These are phyloP conservation scores for Oplegnathus fasciatus DNA, from an alignment of 2,113 vertebrate species.

Conservation along the genomic window DNA sequence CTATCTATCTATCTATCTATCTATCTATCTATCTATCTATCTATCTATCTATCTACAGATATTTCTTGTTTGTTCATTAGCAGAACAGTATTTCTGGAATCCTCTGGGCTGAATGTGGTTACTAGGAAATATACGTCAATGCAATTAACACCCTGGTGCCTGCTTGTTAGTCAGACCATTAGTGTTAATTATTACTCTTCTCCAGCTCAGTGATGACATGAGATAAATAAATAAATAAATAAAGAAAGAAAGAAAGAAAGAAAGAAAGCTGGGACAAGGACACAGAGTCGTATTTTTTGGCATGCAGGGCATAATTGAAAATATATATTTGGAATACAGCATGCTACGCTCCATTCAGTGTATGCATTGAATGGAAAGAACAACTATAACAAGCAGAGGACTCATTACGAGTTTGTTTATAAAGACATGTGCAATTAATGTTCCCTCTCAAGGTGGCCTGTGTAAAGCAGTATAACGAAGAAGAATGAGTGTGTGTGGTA, in stretches of 20 bases:
- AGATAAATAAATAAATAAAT: slow-evolving; percentile 56
- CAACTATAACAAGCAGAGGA: not conserved
- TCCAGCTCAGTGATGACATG: slow-evolving; percentile 59
- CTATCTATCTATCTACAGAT: not conserved
- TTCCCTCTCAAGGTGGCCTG: slow-evolving; percentile 33
- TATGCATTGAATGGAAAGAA: slow-evolving; percentile 17
- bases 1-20: slow-evolving; percentile 21
- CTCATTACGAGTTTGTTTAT: slow-evolving; percentile 29
- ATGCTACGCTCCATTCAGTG: slow-evolving; percentile 15
- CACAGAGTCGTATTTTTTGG: slow-evolving; percentile 41
- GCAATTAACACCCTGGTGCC: slow-evolving; percentile 67
- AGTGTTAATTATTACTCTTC: slow-evolving; percentile 66
- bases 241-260: no score
- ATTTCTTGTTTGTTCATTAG: slow-evolving; percentile 18
- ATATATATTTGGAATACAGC: slow-evolving; percentile 26
- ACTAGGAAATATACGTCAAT: slow-evolving; percentile 64
- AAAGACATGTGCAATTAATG: slow-evolving; percentile 36
- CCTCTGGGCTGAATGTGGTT: slow-evolving; percentile 32
- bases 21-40: slow-evolving; percentile 1
- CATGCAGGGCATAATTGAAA: slow-evolving; percentile 21
- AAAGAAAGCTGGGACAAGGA: slow-evolving; percentile 43
- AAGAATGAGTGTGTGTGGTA: slow-evolving; percentile 21
- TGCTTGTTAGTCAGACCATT: slow-evolving; percentile 73
- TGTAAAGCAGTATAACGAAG: slow-evolving; percentile 24
- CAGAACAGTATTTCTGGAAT: slow-evolving; percentile 25